A percentile compares a stretch with the other conserved stretches of the same genome.
Evolutionary conservation across 2,113 vertebrate genomes (phyloP).

Genomic region (Melospiza melodia): DNA sequence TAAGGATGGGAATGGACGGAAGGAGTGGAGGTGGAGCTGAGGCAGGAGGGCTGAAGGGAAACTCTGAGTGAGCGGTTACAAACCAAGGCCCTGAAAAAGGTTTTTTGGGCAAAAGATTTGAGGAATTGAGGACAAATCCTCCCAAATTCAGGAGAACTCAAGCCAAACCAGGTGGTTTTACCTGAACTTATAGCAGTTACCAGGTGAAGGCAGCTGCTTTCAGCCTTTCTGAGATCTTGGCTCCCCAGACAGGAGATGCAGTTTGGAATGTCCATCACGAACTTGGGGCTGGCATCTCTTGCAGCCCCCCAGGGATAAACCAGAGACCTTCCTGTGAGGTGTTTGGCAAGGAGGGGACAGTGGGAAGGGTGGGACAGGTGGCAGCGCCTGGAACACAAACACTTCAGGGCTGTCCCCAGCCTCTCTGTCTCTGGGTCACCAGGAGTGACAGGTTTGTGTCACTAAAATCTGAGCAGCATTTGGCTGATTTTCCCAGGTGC

Average conservation of each 20-base stretch:
- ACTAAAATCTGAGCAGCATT: background rate
- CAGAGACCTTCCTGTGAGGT: background rate
- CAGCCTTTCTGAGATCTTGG: background rate
- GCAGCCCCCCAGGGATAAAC: background rate
- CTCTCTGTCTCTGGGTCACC: background rate
- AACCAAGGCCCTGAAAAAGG: background rate
- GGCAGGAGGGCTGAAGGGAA: background rate
- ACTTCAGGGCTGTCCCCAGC: background rate
- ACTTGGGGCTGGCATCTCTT: too few species aligned
- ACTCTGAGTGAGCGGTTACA: accelerated
- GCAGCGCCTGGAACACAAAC: background rate
- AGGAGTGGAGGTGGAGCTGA: background rate
- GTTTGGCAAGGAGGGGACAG: background rate
- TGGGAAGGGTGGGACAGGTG: background rate
- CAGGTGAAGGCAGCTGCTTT: background rate
- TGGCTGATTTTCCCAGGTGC: background rate
- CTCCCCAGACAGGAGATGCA: background rate
- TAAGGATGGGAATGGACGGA: background rate
- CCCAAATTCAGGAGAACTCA: background rate
- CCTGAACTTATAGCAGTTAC: accelerated
- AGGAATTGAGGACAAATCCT: background rate
- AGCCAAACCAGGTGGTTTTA: background rate
- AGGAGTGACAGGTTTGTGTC: background rate
- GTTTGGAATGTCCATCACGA: background rate
- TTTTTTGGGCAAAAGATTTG: background rate